Percentiles rank a stretch among this genome's conserved stretches.
Evolutionary conservation across 2,797 vertebrate species (phyloP).

Genomic region (Yasuhikotakia modesta): DNA sequence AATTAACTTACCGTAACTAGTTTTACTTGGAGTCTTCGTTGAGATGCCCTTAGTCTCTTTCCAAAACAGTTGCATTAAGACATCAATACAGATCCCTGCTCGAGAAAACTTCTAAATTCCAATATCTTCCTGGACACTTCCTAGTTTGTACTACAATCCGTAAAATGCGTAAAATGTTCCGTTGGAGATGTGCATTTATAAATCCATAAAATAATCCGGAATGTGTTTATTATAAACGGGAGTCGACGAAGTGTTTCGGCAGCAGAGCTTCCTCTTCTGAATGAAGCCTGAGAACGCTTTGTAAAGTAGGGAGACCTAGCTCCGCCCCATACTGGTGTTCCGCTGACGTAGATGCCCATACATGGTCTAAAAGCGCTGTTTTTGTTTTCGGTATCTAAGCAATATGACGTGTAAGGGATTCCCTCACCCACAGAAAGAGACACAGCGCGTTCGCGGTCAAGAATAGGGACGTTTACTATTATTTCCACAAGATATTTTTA

Average conservation of each 20-base stretch:
- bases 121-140: slow-evolving; percentile 38
- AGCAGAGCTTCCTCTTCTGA: slow-evolving; percentile 85
- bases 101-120: slow-evolving; percentile 62
- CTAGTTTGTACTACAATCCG: slow-evolving; percentile 59
- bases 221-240: slow-evolving; percentile 38
- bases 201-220: slow-evolving; percentile 74
- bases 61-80: slow-evolving; percentile 85
- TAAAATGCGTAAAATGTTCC: slow-evolving; percentile 26
- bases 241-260: slow-evolving; percentile 58
- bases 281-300: slow-evolving; percentile 80
- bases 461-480: slow-evolving; percentile 82
- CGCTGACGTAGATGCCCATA: slow-evolving; percentile 99
- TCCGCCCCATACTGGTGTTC: slow-evolving; percentile 85
- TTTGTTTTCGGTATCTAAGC: slow-evolving; percentile 97
- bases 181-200: slow-evolving; percentile 61
- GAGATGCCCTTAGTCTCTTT: slow-evolving; percentile 77
- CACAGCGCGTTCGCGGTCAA: slow-evolving; percentile 76
- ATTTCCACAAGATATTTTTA: slow-evolving; percentile 76
- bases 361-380: slow-evolving; percentile 84
- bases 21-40: slow-evolving; percentile 66
- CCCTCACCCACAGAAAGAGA: slow-evolving; percentile 86
- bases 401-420: slow-evolving; percentile 96
- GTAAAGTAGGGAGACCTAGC: slow-evolving; percentile 66
- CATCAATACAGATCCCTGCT: slow-evolving; percentile 74
- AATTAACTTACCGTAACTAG: slow-evolving; percentile 67